Base-by-base conservation (phyloP, 2,888 invertebrate genomes). In the Leptinotarsa haldemani region DNA sequence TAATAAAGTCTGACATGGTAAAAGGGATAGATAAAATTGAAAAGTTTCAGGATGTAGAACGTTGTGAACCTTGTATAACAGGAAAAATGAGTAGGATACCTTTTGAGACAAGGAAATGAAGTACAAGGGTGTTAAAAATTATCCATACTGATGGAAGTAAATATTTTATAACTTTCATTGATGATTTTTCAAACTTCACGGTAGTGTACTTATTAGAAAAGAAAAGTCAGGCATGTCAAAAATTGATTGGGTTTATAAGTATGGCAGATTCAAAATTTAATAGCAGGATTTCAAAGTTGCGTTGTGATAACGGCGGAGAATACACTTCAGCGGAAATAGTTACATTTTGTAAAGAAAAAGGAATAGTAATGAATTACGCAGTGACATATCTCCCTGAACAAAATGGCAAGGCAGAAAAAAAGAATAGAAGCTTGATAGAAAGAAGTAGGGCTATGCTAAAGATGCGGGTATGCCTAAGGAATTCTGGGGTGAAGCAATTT, bases 171-270 rank as follows among this genome's bases (percentile, higher is more conserved):
- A 64, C 64, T 16, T 46, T 64, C 22, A 66, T 71, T 20, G 70
- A 67, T 56, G 70, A 71, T 71, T 74, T 65, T 63, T 63, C 47
- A 25, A 46, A 67, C 68, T 67, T 73, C 52, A 63, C 63, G 1
- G 58, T 70, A 16, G 66, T 71, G 7, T 74, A 69, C 52, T 56
- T 69, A 25, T 47, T 71, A 18, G 20, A 65, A 72, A 68, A 71
- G 9, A 74, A 74, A 46, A 56, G 47, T 40, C 67, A 74, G 48
- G 71, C 25, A 25, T 70, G 25, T 46, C 9, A 48, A n/a, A 65
- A 58, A n/a, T 69, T 71, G 13, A 71, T 25, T 46, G 65, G 69
- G n/a, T 74, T 56, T 65, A 16, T 40, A 20, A 46, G 50, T 47
- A 58, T 58, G 56, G 48, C 20, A n/a, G 47, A 65, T 30, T 56